A percentile compares a stretch with the other conserved stretches of the same genome.
phyloP scores from a whole-genome alignment of 1,140 invertebrate genomes.

The Reticulitermes speratus region DNA sequence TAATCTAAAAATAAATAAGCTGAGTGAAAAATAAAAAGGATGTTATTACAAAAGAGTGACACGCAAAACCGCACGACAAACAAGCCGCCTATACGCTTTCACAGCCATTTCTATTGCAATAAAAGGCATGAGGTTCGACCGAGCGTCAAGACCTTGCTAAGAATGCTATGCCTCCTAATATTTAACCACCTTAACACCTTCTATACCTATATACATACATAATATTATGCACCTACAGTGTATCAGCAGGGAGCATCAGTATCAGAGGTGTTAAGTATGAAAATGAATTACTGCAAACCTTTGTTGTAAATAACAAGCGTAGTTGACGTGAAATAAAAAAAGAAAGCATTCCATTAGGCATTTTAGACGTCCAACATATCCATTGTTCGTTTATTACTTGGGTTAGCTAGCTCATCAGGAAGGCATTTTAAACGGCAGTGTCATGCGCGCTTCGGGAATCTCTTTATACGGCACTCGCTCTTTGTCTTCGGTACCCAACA shows the following conservation, averaged over 20 bases:
- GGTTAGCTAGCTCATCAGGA: neutral
- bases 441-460: neutral
- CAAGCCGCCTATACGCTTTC: neutral
- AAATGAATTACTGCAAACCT: neutral
- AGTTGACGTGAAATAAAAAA: neutral
- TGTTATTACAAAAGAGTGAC: neutral
- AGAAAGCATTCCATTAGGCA: neutral
- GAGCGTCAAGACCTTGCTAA: neutral
- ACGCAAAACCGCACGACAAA: neutral
- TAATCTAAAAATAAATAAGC: neutral
- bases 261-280: slow-evolving; percentile 2
- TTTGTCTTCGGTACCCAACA: neutral
- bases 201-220: neutral
- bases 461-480: neutral
- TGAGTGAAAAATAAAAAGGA: neutral
- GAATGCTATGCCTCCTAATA: neutral
- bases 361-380: neutral
- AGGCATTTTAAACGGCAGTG: neutral
- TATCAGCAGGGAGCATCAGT: neutral
- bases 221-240: neutral
- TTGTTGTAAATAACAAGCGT: neutral
- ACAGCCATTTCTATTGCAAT: too few relatives aligned
- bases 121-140: too few relatives aligned
- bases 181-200: neutral
- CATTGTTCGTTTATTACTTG: neutral